These are phyloP conservation scores for Drosophila antonietae DNA, from an alignment of 2,888 invertebrate species.

Conservation along the genomic window DNA sequence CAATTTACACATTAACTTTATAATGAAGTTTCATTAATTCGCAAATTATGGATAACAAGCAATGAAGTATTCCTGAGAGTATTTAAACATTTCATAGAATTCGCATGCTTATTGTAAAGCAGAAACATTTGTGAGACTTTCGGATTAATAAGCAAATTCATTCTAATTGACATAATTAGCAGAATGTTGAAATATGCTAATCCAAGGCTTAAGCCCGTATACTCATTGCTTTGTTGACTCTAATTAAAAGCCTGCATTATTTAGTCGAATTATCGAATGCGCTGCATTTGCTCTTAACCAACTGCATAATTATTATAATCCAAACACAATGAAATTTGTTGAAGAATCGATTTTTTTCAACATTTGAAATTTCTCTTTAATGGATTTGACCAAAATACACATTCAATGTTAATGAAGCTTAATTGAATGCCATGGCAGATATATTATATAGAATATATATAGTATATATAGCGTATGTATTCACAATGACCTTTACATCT, in stretches of 20 bases:
- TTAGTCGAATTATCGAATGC: background rate
- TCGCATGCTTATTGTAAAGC: background rate
- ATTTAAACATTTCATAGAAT: background rate
- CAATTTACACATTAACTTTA: background rate
- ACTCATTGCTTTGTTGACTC: background rate
- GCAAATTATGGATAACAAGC: background rate
- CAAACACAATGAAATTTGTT: background rate
- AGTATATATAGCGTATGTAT: background rate
- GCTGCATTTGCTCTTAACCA: background rate
- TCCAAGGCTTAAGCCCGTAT: background rate
- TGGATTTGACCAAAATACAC: background rate
- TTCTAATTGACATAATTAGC: constrained; percentile 5
- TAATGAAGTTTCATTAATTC: background rate
- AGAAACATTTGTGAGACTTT: background rate
- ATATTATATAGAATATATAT: background rate
- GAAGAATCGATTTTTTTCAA: background rate
- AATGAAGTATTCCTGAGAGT: background rate
- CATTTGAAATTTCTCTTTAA: background rate
- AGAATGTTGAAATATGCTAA: background rate
- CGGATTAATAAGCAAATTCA: background rate
- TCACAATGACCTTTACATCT: background rate
- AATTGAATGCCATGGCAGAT: background rate
- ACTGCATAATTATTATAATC: background rate
- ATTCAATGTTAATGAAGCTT: background rate
- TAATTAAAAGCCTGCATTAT: constrained; percentile 1